These are phyloP conservation scores for Bos indicus DNA, from an alignment of 2,113 vertebrate genomes.

Conservation along the genomic window DNA sequence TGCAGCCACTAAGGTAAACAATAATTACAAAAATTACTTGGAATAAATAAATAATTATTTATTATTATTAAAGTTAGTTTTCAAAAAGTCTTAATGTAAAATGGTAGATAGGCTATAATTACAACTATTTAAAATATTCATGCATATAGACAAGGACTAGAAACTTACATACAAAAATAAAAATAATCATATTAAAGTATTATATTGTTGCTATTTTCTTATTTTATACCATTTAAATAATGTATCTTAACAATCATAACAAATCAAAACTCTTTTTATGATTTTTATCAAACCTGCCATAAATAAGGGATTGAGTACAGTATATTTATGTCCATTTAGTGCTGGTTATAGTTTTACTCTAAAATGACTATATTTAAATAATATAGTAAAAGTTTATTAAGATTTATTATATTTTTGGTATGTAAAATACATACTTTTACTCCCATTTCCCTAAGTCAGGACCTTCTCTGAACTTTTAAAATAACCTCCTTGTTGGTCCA, in stretches of 20 bases:
- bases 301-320: background rate
- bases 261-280: background rate
- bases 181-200: background rate
- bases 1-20: background rate
- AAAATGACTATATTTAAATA: background rate
- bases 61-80: background rate
- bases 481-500: background rate
- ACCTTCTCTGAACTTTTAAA: background rate
- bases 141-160: background rate
- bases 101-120: background rate
- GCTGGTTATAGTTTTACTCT: background rate
- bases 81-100: background rate
- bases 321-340: background rate
- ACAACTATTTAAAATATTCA: background rate
- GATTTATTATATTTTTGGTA: background rate
- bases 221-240: conserved; percentile 1
- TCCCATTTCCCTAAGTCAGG: background rate
- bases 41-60: background rate
- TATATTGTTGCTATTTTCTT: background rate
- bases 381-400: background rate
- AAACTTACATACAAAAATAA: conserved; percentile 14
- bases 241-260: background rate
- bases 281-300: background rate
- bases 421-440: background rate
- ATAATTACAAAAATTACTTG: background rate